These are phyloP conservation scores for Antennarius striatus DNA, from an alignment of 2,113 vertebrate species.

Conservation along the genomic window DNA sequence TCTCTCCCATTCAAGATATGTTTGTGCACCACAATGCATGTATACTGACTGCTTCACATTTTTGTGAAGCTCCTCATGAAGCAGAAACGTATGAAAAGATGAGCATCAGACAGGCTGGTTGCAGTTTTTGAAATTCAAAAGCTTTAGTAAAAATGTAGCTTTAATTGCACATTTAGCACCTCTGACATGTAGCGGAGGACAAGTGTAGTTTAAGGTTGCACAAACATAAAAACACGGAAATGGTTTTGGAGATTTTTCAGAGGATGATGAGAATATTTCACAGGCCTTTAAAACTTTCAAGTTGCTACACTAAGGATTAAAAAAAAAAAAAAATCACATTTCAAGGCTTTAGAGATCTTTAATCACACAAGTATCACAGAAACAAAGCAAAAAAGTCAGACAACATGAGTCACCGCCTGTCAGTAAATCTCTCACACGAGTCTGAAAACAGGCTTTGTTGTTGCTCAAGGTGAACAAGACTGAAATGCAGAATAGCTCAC, in stretches of 20 bases:
- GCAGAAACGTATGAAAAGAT: background rate
- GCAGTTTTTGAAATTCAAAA: background rate
- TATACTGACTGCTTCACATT: background rate
- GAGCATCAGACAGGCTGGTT: background rate
- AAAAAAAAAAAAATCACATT: slow-evolving; percentile 39
- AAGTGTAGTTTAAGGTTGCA: background rate
- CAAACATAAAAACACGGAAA: background rate
- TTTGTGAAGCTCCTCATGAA: background rate
- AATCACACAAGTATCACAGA: slow-evolving; percentile 38
- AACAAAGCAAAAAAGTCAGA: slow-evolving; percentile 50
- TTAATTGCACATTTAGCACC: background rate
- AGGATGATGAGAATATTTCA: slow-evolving; percentile 15
- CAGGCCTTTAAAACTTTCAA: slow-evolving; percentile 17
- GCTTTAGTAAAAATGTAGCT: background rate
- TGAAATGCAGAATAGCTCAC: slow-evolving; percentile 18
- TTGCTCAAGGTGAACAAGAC: slow-evolving; percentile 28
- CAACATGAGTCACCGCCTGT: slow-evolving; percentile 55
- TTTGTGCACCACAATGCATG: background rate
- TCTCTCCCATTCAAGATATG: background rate
- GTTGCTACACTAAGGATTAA: slow-evolving; percentile 27
- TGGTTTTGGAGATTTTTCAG: slow-evolving; percentile 3
- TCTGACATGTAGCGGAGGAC: background rate
- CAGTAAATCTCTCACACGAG: slow-evolving; percentile 33
- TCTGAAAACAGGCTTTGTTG: slow-evolving; percentile 28
- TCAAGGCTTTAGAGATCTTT: slow-evolving; percentile 47